Base-by-base conservation (phyloP, 2,888 invertebrate species). In the Xanthostigma xanthostigma region DNA sequence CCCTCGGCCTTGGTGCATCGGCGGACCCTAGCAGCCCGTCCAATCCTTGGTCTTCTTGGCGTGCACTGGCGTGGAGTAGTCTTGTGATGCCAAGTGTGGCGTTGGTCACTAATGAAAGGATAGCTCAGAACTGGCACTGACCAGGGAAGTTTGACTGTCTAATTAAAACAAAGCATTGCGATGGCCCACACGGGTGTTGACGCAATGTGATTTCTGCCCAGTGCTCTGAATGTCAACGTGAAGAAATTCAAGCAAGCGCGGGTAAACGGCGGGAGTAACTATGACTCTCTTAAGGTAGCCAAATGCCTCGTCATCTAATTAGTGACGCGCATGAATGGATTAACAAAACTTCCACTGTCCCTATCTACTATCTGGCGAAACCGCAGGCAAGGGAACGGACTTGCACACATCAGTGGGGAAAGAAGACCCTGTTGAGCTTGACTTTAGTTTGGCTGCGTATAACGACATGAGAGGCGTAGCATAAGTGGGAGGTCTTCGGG, bases 141-240 rank as follows among this genome's bases (percentile, higher is more conserved):
- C 75, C 66, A 67, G 72, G 73, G 71, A 72, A 74, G 74, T 74
- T 74, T 71, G 75, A 75, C 74, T 75, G 74, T 76, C 73, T 76
- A 75, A 78, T 76, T 74, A 77, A 78, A 76, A 76, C 75, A 77
- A 72, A 76, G 77, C 75, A 76, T 76, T 75, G 75, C 72, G 76
- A 78, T 76, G 75, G 74, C 72, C 72, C 69, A 67, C 65, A 65
- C 68, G 71, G 70, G 71, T 72, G 70, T 69, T 73, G 72, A 72
- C 73, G 70, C 71, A 72, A 74, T 73, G 75, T 79, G 77, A 78
- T 78, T 79, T 78, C 77, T 78, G 75, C 76, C 75, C 75, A 77
- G 75, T 78, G 73, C 72, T 72, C 65, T 71, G 65, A 68, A 67
- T n/a, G n/a, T n/a, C n/a, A n/a, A n/a, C n/a, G n/a, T n/a, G n/a